Conservation (phyloP, 2,113 vertebrate species). For the Amphiprion ocellaris region DNA sequence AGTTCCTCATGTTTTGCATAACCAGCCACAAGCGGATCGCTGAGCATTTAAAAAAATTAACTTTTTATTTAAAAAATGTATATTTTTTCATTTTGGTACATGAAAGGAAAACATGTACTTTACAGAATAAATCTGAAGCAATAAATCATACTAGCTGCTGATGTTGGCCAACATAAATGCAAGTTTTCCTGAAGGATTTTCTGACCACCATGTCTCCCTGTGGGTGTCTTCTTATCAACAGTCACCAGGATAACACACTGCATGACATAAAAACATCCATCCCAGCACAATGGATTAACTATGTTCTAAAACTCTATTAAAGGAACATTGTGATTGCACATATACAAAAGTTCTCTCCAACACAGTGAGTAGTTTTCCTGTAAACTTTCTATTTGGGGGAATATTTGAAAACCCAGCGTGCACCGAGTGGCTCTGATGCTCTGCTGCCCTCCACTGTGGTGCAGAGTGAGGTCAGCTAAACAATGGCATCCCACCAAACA, state of each 20-base stretch:
- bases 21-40: no score
- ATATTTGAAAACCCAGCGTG: background rate
- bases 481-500: slow-evolving; percentile 3
- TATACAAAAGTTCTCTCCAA: no score
- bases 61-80: no score
- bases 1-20: no score
- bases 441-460: slow-evolving; percentile 1
- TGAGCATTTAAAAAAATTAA: no score
- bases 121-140: no score
- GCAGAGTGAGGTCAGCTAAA: slow-evolving; percentile 43
- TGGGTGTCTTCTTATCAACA: background rate
- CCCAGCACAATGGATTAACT: no score
- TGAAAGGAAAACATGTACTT: no score
- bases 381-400: background rate
- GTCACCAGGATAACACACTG: background rate
- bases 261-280: background rate
- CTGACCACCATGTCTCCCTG: background rate
- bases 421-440: slow-evolving; percentile 4
- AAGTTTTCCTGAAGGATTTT: no score
- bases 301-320: background rate
- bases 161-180: no score
- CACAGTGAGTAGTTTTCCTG: background rate
- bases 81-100: no score
- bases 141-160: no score
- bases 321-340: background rate